Evolutionary conservation across 2,888 invertebrate genomes (phyloP), one percentile per base, ranked within the genome.

Genomic region (Melieria omissa): DNA sequence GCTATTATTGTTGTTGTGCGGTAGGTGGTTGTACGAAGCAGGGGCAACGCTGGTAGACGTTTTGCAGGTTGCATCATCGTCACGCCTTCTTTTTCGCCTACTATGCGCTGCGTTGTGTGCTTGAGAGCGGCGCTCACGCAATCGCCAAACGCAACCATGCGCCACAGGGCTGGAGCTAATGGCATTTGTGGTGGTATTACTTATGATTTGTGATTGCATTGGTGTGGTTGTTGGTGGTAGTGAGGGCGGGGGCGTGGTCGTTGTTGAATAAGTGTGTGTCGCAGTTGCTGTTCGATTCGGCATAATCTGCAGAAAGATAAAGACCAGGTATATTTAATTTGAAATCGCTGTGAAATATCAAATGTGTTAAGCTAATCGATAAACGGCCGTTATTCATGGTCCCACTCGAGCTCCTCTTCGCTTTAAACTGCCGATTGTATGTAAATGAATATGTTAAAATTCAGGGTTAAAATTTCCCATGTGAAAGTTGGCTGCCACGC

Each of bases 221-320:
- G 67, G 58, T 73, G 65, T 62, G 69, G 69, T 67, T 74, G 68
- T 52, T 74, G 75, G 41, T 75, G 73, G 14, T 73, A 73, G 60
- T 72, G 60, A 42, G 29, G 65, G 54, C 41, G 49, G 61, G 62
- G 64, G 72, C 61, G 65, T 67, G 58, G 55, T 58, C 70, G 72
- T 67, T 70, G 70, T 74, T 64, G 72, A 74, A 72, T 72, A 64
- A 67, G 16, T 49, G 65, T 63, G 60, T 64, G 70, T 74, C 71
- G 76, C 74, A 64, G 73, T 76, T 75, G 74, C 70, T 55, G 70
- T 75, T 78, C 77, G 79, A 76, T 75, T 77, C 75, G 77, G 76
- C 79, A 79, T 79, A 74, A 76, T 77, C 79, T 79, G 71, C 54
- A 76, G 66, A 74, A 58, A 55, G 47, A 70, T 2, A 29, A 29